Base-by-base conservation (phyloP, 1,140 invertebrate species). In the Leucophenga varia region DNA sequence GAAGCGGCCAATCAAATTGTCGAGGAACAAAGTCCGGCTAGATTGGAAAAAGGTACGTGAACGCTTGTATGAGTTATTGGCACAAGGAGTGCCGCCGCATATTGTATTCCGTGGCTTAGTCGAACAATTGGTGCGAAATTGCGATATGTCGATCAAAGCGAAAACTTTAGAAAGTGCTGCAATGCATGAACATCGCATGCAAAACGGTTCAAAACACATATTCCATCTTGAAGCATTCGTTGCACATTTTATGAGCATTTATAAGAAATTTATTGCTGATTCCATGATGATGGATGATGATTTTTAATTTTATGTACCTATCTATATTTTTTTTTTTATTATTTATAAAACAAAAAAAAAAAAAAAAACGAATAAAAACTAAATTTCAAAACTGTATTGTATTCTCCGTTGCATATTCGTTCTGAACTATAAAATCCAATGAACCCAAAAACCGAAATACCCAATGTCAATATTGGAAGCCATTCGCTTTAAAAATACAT, bases 141-240 rank as follows among this genome's bases (percentile, higher is more conserved):
- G 94, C 79, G 93, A 97, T 78, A 84, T 90, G 60, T 82, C 89
- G 47, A 78, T 98, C 52, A 96, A 95, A 79, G 84, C 84, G 14
- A 84, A 94, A 75, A 84, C 97, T 3, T 86, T 91, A 1, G 83
- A 85, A 49, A 77, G 87, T 55, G 96, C 96, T 9, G 90, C 94
- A 0, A 81, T 84, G 41, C 95, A 90, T 77, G 95, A 99, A 74
- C 91, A 97, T 72, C 82, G 90, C 48, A 86, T 97, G 80, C 85
- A 89, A 57, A 79, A 86, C 35, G 95, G 95, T 12, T 90, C 88
- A 47, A 98, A 98, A 78, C 82, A 87, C n/a, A 97, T 98, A 59
- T 96, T 95, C 64, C 95, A 99, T 76, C 79, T 99, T 28, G 96
- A 99, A 79, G 93, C 94, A 13, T 98, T 98, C 82, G 86, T 96